Percentiles rank a stretch among this genome's conserved stretches.
Evolutionary conservation across 2,888 invertebrate genomes (phyloP).

Genomic region (Cryptocephalus primarius): DNA sequence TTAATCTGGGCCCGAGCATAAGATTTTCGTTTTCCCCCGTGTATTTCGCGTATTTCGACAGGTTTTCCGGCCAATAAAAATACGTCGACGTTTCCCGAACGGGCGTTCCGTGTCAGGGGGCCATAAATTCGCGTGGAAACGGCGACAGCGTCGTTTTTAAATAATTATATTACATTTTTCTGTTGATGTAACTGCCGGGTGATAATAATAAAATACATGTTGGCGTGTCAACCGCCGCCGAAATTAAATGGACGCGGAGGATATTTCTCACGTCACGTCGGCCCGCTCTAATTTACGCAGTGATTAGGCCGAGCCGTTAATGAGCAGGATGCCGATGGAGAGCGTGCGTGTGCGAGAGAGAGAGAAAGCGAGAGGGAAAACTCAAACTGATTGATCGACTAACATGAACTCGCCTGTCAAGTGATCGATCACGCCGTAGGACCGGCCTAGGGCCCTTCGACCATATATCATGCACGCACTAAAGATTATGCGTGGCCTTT

Average conservation of each 20-base stretch:
- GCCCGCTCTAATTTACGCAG: constrained; percentile 16
- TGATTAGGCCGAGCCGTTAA: constrained; percentile 24
- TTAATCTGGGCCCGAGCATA: no score
- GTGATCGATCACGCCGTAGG: constrained; percentile 28
- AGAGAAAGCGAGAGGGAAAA: no score
- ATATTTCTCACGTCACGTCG: constrained; percentile 17
- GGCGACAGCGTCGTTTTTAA: not conserved
- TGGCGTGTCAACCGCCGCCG: constrained; percentile 10
- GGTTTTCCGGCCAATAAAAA: no score
- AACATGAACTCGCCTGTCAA: constrained; percentile 27
- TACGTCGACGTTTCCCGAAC: no score
- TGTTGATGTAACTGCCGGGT: constrained; percentile 1
- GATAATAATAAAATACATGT: constrained; percentile 8
- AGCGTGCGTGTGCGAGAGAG: constrained; percentile 4
- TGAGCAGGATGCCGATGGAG: constrained; percentile 21
- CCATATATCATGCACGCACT: not conserved
- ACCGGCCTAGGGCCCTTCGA: constrained; percentile 1
- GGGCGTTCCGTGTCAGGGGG: no score
- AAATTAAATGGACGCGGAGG: constrained; percentile 14
- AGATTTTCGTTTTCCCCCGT: no score
- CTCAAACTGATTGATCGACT: constrained; percentile 25
- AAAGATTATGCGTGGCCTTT: not conserved
- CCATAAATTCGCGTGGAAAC: not conserved
- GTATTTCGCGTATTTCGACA: no score
- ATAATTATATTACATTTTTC: constrained; percentile 1